Conservation (phyloP, 2,797 vertebrate genomes). For the Decapterus maruadsi region DNA sequence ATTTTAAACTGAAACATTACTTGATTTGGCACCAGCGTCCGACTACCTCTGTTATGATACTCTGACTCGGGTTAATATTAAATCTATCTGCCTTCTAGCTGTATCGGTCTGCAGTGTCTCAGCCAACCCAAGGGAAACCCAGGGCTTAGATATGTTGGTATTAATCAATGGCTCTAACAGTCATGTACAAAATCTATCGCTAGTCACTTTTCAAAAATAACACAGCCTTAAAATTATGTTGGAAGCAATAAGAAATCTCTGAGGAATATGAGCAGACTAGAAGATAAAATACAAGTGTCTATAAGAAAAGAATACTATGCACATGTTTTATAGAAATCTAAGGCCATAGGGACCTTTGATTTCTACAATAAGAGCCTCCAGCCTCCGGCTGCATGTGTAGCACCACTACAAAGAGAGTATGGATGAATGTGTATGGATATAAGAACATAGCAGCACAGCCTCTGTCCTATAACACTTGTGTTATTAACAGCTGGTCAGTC, state of each 20-base stretch:
- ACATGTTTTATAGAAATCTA: conserved; percentile 9
- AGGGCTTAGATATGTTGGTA: conserved; percentile 31
- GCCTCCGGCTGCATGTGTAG: conserved; percentile 20
- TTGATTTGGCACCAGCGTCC: conserved; percentile 29
- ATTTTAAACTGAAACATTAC: conserved; percentile 28
- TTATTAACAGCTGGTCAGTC: conserved; percentile 73
- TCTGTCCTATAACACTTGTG: conserved; percentile 70
- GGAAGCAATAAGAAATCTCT: conserved; percentile 13
- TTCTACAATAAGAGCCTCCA: conserved; percentile 14
- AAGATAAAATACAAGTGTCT: background rate
- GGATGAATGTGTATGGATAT: conserved; percentile 46
- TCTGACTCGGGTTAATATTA: conserved; percentile 46
- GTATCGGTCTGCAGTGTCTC: conserved; percentile 80
- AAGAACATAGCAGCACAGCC: conserved; percentile 49
- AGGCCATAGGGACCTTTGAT: conserved; percentile 25
- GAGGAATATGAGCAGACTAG: conserved; percentile 3
- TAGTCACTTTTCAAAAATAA: conserved; percentile 29
- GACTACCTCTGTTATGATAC: conserved; percentile 38
- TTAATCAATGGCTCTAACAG: conserved; percentile 28
- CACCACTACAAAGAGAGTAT: conserved; percentile 15
- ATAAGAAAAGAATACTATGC: background rate
- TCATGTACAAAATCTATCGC: conserved; percentile 17
- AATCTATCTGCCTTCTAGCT: conserved; percentile 70
- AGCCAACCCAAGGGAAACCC: conserved; percentile 51
- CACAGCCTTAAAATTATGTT: conserved; percentile 7